Percentiles rank a stretch among this genome's conserved stretches.
Conservation (phyloP, 2,888 invertebrate genomes). For the Ophonus ardosiacus region DNA sequence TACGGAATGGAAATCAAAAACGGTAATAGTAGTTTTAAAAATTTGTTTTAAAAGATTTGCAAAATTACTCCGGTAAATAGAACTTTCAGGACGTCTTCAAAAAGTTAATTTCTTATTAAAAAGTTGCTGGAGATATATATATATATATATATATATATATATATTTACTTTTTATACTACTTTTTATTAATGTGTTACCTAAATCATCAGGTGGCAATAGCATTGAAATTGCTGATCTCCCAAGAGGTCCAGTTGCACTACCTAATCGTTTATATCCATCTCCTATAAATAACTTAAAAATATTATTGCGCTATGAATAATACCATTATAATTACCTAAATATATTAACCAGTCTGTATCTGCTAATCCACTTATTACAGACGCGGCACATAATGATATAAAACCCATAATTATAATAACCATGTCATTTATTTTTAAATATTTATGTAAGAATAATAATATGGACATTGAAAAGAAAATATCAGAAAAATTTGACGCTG, state of each 20-base stretch:
- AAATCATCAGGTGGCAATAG: constrained; percentile 60
- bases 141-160: too few species aligned
- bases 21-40: too few species aligned
- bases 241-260: constrained; percentile 48
- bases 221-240: constrained; percentile 57
- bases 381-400: constrained; percentile 22
- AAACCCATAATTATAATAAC: constrained; percentile 50
- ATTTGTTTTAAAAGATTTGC: too few species aligned
- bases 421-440: constrained; percentile 59
- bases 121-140: too few species aligned
- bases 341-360: constrained; percentile 43
- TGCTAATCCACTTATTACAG: constrained; percentile 54
- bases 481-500: constrained; percentile 26
- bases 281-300: constrained; percentile 17
- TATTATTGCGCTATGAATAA: neutral
- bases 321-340: constrained; percentile 49
- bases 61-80: too few species aligned
- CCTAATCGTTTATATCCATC: constrained; percentile 53
- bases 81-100: too few species aligned
- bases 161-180: too few species aligned
- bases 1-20: too few species aligned
- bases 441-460: constrained; percentile 50
- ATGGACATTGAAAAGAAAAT: constrained; percentile 44
- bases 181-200: too few species aligned
- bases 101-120: too few species aligned